These are phyloP conservation scores for Tauraco erythrolophus DNA, from an alignment of 2,113 vertebrate species.

Conservation along the genomic window DNA sequence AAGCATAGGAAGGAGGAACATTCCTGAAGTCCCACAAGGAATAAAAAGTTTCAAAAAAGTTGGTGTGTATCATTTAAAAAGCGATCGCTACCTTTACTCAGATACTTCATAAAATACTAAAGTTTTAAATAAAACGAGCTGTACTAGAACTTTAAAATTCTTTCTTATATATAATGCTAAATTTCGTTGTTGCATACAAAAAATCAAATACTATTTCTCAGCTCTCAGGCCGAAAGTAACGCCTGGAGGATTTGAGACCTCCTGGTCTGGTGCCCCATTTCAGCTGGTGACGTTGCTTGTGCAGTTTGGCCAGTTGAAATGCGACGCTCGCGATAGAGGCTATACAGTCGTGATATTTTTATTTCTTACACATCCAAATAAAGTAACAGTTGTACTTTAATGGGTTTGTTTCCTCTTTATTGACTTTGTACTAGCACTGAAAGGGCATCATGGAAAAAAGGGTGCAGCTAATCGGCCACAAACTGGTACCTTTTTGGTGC, in stretches of 20 bases:
- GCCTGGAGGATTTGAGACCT: neutral
- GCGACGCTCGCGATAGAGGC: rapidly evolving
- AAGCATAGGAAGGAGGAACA: rapidly evolving
- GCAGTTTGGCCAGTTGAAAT: neutral
- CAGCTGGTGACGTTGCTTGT: neutral
- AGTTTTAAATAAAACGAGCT: neutral
- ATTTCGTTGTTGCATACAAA: neutral
- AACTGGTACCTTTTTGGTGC: neutral
- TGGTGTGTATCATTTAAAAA: neutral
- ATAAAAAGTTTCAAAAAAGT: neutral
- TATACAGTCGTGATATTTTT: rapidly evolving
- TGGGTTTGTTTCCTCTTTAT: neutral
- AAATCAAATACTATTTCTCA: neutral
- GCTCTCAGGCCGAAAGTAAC: neutral
- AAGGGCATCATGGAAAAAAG: neutral
- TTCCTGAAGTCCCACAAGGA: neutral
- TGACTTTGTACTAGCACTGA: neutral
- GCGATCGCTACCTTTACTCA: neutral
- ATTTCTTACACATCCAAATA: neutral
- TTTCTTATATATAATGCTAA: neutral
- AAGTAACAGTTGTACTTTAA: neutral
- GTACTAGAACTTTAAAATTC: neutral
- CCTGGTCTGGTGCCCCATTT: neutral
- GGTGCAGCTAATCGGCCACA: neutral
- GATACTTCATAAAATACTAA: rapidly evolving